A percentile compares a stretch with the other conserved stretches of the same genome.
Evolutionary conservation across 2,113 vertebrate genomes (phyloP).

Genomic region (Monopterus albus): DNA sequence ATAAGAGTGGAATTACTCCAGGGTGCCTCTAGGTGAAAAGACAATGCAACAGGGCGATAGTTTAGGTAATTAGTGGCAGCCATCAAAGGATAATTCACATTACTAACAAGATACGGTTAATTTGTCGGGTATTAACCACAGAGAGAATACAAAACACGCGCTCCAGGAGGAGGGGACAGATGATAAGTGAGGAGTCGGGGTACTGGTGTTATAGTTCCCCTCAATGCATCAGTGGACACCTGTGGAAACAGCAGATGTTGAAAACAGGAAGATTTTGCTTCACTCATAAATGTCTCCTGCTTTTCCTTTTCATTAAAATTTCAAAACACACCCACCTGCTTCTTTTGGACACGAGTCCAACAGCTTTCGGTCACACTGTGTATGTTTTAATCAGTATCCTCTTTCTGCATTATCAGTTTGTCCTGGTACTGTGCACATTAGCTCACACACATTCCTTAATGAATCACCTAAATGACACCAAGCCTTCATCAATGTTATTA

Average conservation of each 20-base stretch:
- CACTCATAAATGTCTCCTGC: not conserved
- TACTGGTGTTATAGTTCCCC: slow-evolving; percentile 11
- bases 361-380: not conserved
- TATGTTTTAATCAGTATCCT: not conserved
- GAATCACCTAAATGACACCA: not conserved
- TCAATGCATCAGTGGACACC: slow-evolving; percentile 2
- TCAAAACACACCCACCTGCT: slow-evolving; percentile 28
- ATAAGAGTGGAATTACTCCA: slow-evolving; percentile 24
- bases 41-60: slow-evolving; percentile 26
- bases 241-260: slow-evolving; percentile 21
- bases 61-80: slow-evolving; percentile 48
- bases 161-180: not conserved
- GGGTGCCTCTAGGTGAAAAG: slow-evolving; percentile 23
- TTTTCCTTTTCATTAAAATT: slow-evolving; percentile 33
- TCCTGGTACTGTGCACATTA: not conserved
- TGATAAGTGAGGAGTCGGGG: not conserved
- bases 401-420: no score
- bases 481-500: slow-evolving; percentile 1
- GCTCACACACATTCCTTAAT: slow-evolving; percentile 11
- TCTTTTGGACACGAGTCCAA: not conserved
- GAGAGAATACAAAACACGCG: not conserved
- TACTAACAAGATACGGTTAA: slow-evolving; percentile 29
- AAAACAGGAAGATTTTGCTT: slow-evolving; percentile 7
- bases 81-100: slow-evolving; percentile 38
- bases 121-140: slow-evolving; percentile 13